A percentile compares a stretch with the other conserved stretches of the same genome.
Evolutionary conservation across 1,140 invertebrate species (phyloP).

Genomic region (Idris sp.): DNA sequence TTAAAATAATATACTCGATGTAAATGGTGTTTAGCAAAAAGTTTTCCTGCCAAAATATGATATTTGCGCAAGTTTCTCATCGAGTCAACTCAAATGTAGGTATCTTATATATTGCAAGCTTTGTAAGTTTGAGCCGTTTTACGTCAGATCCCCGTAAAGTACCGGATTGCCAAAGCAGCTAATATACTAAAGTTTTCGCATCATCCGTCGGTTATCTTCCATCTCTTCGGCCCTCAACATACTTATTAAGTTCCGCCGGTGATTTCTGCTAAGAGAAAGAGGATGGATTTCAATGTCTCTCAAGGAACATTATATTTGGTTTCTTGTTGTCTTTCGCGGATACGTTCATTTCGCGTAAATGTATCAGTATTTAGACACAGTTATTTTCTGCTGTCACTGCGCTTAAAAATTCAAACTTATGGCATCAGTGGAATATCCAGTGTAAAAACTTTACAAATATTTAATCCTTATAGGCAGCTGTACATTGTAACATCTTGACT

Average conservation of each 20-base stretch:
- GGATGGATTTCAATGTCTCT: constrained; percentile 60
- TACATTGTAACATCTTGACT: constrained; percentile 1
- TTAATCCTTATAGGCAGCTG: constrained; percentile 27
- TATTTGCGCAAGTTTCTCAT: constrained; percentile 50
- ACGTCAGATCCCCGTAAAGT: constrained; percentile 68
- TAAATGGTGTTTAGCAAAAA: constrained; percentile 43
- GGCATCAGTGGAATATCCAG: constrained; percentile 2
- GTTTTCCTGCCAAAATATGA: constrained; percentile 61
- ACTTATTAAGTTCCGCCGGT: constrained; percentile 76
- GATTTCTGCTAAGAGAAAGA: constrained; percentile 70
- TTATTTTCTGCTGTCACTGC: constrained; percentile 19
- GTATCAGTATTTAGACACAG: constrained; percentile 24
- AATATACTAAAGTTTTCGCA: constrained; percentile 79
- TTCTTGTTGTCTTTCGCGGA: constrained; percentile 40
- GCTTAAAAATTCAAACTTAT: constrained; percentile 23
- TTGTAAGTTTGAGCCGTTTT: constrained; percentile 67
- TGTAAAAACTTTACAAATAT: constrained; percentile 26
- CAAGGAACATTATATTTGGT: constrained; percentile 54
- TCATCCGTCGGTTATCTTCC: constrained; percentile 75
- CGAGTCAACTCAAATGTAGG: constrained; percentile 57
- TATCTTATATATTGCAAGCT: constrained; percentile 64
- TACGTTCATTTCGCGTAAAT: constrained; percentile 35
- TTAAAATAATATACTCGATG: constrained; percentile 40
- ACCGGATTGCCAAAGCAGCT: constrained; percentile 74
- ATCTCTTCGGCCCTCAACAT: constrained; percentile 73